These are phyloP conservation scores for Venturia canescens DNA, from an alignment of 1,140 invertebrate genomes.

Conservation along the genomic window DNA sequence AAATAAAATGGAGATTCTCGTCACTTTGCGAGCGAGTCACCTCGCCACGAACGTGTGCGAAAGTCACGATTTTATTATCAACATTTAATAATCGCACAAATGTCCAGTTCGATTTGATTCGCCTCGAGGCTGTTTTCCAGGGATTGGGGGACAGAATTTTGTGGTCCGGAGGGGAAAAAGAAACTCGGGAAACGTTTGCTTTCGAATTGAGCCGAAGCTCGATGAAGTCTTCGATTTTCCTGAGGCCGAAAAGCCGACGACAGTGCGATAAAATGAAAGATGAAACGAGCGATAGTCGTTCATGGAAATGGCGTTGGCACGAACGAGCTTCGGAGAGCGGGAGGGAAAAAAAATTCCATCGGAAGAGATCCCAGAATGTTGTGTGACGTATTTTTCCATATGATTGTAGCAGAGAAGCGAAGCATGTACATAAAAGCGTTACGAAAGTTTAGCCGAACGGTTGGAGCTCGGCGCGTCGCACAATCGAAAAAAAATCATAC, in stretches of 20 bases:
- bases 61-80: too few relatives aligned
- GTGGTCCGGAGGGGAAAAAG: too few relatives aligned
- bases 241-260: not conserved
- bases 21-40: too few relatives aligned
- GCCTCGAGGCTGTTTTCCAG: too few relatives aligned
- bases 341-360: constrained; percentile 20
- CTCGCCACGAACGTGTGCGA: too few relatives aligned
- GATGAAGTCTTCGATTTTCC: not conserved
- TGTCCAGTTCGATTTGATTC: too few relatives aligned
- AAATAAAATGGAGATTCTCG: too few relatives aligned
- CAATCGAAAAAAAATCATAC: not conserved
- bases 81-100: too few relatives aligned
- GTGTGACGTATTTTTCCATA: not conserved
- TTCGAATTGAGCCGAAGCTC: too few relatives aligned
- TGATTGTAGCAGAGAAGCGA: not conserved
- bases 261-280: not conserved
- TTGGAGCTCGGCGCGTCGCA: not conserved
- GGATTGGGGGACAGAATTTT: too few relatives aligned
- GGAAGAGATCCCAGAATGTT: constrained; percentile 29
- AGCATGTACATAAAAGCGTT: not conserved
- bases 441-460: constrained; percentile 14
- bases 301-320: not conserved
- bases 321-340: constrained; percentile 11
- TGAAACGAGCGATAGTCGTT: not conserved
- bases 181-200: too few relatives aligned